A percentile compares a stretch with the other conserved stretches of the same genome.
phyloP scores from a whole-genome alignment of 2,888 invertebrate genomes.

The Dolichomitus sp. region DNA sequence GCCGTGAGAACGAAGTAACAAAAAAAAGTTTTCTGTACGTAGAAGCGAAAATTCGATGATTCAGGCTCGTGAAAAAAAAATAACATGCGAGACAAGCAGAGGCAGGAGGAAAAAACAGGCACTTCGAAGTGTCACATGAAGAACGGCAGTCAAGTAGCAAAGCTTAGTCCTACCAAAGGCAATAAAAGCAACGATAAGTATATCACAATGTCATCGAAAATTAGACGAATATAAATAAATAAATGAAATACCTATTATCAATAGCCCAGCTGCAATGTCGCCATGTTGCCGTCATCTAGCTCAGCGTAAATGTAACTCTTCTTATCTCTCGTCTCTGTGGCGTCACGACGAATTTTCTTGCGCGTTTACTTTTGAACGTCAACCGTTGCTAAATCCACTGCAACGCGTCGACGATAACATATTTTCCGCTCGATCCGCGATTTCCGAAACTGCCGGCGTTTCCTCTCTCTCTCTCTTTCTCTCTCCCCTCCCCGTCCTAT shows the following conservation, averaged over 20 bases:
- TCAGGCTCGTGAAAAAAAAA: not conserved
- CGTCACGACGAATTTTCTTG: constrained; percentile 49
- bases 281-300: constrained; percentile 67
- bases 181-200: not conserved
- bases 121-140: constrained; percentile 19
- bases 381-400: constrained; percentile 31
- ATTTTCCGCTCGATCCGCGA: not conserved
- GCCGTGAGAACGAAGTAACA: constrained; percentile 16
- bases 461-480: not conserved
- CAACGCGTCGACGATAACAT: constrained; percentile 22
- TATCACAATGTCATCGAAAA: not conserved
- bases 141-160: not conserved
- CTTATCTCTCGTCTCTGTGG: constrained; percentile 42
- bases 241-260: constrained; percentile 65
- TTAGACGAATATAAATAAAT: constrained; percentile 1
- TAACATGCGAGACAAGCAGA: not conserved
- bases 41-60: constrained; percentile 22
- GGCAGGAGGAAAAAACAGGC: constrained; percentile 35
- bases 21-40: not conserved
- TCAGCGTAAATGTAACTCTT: constrained; percentile 33
- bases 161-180: not conserved
- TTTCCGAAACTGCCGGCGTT: constrained; percentile 31
- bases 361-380: constrained; percentile 30
- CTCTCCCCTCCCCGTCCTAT: not conserved
- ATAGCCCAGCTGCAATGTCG: constrained; percentile 55